Base-by-base conservation (phyloP, 2,113 vertebrate genomes). In the Tauraco erythrolophus region DNA sequence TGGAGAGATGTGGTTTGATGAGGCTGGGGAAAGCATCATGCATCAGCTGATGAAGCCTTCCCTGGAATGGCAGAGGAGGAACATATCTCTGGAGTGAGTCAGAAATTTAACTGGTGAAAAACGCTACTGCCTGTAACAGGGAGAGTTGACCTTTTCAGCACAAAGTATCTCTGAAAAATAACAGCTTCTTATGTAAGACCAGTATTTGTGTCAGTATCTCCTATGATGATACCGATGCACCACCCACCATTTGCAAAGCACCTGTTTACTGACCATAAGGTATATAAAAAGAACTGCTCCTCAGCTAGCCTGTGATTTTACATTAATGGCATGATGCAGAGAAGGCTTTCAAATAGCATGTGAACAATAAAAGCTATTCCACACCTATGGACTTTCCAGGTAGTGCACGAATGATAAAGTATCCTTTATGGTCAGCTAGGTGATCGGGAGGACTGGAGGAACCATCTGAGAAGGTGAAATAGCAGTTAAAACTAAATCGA, bases 71-170 rank as follows among this genome's bases (percentile, higher is more conserved):
- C 28, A 39, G 33, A 24, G 58, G 43, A 80, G 54, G 58, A 69
- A 22, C 2, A 1, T 16, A 15, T 2, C 51, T 66, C 58, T 0
- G 0, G 37, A 66, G 24, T 0, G 41, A 79, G 71, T 2, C 2
- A 2, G 70, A 39, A 72, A 64, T 24, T 46, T 22, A 64, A 71
- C 30, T 10, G 45, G 39, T 68, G 31, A 45, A 53, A 86, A 94
- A 57, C 1, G 1, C 6, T 54, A 53, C 25, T 50, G 68, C 33
- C 19, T 54, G 21, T 23, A 37, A 61, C 1, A 9, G 64, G 22
- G 41, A 56, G 53, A 66, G 17, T 12, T 4, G 45, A 89, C 35
- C 39, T 57, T 74, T 70, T 16, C 35, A 54, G 62, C 53, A 64
- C 48, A 46, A 74, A 71, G 18, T 4, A 56, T 24, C 56, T 72